Base-by-base conservation (phyloP, 2,113 vertebrate species). In the Xenopus borealis region DNA sequence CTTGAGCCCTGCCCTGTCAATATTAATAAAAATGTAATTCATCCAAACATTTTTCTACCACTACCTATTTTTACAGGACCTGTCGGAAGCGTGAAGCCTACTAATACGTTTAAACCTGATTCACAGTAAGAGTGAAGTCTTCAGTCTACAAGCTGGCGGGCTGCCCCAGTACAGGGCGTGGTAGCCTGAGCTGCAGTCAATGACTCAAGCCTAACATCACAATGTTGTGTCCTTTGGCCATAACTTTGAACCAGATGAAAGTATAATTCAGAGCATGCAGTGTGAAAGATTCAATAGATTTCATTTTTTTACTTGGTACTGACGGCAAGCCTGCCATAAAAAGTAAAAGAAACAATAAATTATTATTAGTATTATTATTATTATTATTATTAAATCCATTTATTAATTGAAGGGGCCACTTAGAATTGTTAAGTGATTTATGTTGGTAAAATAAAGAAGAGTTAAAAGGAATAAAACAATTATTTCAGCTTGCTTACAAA, bases 401-500 rank as follows among this genome's bases (percentile, higher is more conserved):
- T 23, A 17, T 33, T 57, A 69, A 62, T 63, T 53, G 68, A 17
- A 12, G 45, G 63, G 46, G 72, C 72, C 64, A 27, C 50, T 69
- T 69, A 68, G 66, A 52, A 59, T 75, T 57, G 62, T 69, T 69
- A 62, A 20, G 57, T 75, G 72, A 75, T 69, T 76, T 76, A 76
- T 63, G 66, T 53, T 69, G 12, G 58, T 30, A 69, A 75, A 61
- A 69, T 59, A 59, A 16, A n/a, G 30, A 67, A n/a, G 3, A 1
- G 10, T 16, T 1, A n/a, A 27, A n/a, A 55, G 18, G 7, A 55
- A 55, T 55, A 50, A 40, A 66, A 12, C 3, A n/a, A 40, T 65
- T 10, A 19, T 71, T 75, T 80, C 14, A 66, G 62, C 23, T 14
- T 46, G 13, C 2, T 57, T 30, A 5, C 1, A 69, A 20, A 17